A percentile compares a stretch with the other conserved stretches of the same genome.
Conservation (phyloP, 2,797 vertebrate genomes). For the Masticophis lateralis region DNA sequence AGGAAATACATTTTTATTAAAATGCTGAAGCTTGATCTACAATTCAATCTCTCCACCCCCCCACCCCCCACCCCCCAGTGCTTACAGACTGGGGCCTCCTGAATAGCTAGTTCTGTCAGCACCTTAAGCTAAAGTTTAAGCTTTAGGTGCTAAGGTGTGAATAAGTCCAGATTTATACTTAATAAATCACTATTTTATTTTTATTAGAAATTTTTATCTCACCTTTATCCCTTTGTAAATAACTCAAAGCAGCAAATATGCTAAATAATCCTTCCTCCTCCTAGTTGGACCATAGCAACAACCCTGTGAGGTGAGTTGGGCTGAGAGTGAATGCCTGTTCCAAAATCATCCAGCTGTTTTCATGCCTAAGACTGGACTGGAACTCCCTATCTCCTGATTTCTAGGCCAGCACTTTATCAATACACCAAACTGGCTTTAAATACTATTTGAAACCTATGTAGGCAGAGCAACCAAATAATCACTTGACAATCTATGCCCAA, state of each 20-base stretch:
- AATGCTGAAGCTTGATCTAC: background rate
- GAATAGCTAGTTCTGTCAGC: background rate
- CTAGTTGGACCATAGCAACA: background rate
- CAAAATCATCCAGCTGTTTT: background rate
- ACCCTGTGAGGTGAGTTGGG: background rate
- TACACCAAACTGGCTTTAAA: background rate
- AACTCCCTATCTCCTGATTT: background rate
- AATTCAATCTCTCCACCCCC: background rate
- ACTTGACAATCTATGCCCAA: background rate
- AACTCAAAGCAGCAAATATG: background rate
- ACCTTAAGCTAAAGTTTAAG: background rate
- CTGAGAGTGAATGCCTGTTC: background rate
- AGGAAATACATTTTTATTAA: background rate
- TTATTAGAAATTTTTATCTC: background rate
- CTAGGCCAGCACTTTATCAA: background rate
- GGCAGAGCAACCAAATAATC: background rate
- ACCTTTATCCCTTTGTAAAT: background rate
- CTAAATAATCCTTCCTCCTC: background rate
- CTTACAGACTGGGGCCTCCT: background rate
- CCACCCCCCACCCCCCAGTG: background rate
- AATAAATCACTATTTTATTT: background rate
- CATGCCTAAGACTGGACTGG: background rate
- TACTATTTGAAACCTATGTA: background rate
- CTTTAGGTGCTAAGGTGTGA: background rate
- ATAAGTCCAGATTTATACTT: background rate